Percentiles rank a stretch among this genome's conserved stretches.
Conservation (phyloP, 2,888 invertebrate species). For the Habroteleia sp. region DNA sequence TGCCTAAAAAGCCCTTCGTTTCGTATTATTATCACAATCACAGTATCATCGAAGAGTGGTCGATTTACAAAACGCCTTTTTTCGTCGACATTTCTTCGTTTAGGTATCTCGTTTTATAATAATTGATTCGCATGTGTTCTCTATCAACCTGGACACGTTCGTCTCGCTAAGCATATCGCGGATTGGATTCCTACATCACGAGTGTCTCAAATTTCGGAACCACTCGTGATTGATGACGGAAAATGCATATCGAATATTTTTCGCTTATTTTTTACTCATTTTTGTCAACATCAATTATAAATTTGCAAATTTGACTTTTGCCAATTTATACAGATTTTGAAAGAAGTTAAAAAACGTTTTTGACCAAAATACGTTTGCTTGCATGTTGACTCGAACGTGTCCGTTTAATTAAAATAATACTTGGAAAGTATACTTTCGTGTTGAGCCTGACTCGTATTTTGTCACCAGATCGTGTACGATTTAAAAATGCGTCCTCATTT, state of each 20-base stretch:
- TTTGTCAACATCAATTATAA: slow-evolving; percentile 2
- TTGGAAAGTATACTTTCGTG: slow-evolving; percentile 28
- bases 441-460: slow-evolving; percentile 2
- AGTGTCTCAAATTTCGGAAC: slow-evolving; percentile 59
- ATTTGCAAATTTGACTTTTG: neutral
- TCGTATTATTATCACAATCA: slow-evolving; percentile 71
- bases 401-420: slow-evolving; percentile 46
- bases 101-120: slow-evolving; percentile 57
- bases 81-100: slow-evolving; percentile 52
- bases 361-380: neutral
- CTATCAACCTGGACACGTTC: slow-evolving; percentile 55
- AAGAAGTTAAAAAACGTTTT: slow-evolving; percentile 5
- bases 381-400: slow-evolving; percentile 47
- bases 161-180: slow-evolving; percentile 49
- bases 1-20: slow-evolving; percentile 63
- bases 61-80: slow-evolving; percentile 71
- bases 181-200: slow-evolving; percentile 58
- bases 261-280: slow-evolving; percentile 18
- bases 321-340: neutral
- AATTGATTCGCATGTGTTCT: slow-evolving; percentile 59
- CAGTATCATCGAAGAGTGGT: slow-evolving; percentile 71
- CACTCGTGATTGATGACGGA: slow-evolving; percentile 42
- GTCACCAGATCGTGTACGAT: slow-evolving; percentile 1
- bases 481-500: slow-evolving; percentile 9
- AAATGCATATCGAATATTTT: slow-evolving; percentile 48